Conservation (phyloP, 2,888 invertebrate genomes). For the Sepioteuthis lessoniana region DNA sequence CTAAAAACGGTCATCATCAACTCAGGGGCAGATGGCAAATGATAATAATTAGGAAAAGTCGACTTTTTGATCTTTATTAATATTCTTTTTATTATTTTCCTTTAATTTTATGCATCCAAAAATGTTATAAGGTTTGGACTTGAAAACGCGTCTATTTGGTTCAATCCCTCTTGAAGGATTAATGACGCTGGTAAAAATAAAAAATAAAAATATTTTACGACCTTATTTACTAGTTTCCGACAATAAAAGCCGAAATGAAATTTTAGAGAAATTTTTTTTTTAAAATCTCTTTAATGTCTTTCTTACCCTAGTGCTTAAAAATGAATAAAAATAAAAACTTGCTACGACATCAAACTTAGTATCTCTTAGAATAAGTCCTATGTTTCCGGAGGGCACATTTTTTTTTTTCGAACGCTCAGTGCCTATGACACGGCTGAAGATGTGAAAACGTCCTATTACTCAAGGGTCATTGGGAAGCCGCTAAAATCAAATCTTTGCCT, state of each 20-base stretch:
- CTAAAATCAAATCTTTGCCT: not conserved
- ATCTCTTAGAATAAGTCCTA: not conserved
- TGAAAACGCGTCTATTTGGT: not conserved
- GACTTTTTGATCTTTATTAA: not conserved
- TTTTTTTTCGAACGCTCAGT: not conserved
- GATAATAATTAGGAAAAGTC: not conserved
- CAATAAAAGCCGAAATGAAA: not conserved
- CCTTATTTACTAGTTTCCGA: not conserved
- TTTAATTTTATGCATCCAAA: not conserved
- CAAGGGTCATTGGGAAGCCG: not conserved
- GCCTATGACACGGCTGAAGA: not conserved
- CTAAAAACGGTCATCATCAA: too few relatives aligned
- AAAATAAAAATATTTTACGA: not conserved
- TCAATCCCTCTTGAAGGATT: not conserved
- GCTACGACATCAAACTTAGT: not conserved
- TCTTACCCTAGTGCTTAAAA: not conserved
- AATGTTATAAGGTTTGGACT: not conserved
- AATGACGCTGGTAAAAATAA: not conserved
- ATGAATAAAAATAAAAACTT: not conserved
- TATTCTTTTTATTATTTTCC: not conserved
- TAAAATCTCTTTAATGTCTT: constrained; percentile 6
- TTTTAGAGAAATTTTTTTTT: not conserved
- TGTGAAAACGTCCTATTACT: not conserved
- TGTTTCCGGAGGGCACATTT: not conserved
- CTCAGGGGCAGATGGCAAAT: not conserved